phyloP scores from a whole-genome alignment of 2,113 vertebrate species.

The Chamaea fasciata region DNA sequence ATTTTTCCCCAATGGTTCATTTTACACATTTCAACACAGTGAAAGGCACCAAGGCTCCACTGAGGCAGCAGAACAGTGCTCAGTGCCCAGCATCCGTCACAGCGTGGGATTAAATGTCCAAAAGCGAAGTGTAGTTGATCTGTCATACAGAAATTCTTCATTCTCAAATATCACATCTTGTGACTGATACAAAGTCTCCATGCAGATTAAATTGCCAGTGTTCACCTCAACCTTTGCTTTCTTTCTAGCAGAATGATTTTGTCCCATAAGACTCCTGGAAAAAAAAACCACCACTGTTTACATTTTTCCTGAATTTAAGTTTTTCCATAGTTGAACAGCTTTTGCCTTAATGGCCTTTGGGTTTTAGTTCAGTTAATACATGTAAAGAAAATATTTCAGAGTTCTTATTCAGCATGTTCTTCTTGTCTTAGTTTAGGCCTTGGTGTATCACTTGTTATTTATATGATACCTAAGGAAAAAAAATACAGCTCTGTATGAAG shows the following conservation, averaged over 20 bases:
- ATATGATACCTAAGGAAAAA: neutral
- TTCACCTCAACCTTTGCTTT: neutral
- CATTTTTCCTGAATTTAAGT: neutral
- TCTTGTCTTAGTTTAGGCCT: neutral
- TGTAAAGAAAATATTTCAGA: neutral
- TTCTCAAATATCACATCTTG: neutral
- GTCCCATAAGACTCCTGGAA: neutral
- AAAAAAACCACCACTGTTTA: neutral
- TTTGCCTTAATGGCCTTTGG: neutral
- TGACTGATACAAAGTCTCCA: neutral
- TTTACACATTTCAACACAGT: neutral
- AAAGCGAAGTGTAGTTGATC: neutral
- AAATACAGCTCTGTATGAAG: neutral
- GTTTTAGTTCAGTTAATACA: neutral
- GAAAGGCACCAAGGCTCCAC: neutral
- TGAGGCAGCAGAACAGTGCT: neutral
- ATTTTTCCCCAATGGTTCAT: neutral
- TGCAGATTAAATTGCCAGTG: neutral
- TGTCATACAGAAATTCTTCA: neutral
- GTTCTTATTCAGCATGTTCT: neutral
- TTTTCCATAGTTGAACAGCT: neutral
- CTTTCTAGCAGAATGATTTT: neutral
- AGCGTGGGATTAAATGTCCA: neutral
- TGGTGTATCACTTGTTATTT: neutral
- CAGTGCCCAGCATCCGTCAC: neutral